Evolutionary conservation across 2,888 invertebrate species (phyloP).

Genomic region (Drosophila subsilvestris): DNA sequence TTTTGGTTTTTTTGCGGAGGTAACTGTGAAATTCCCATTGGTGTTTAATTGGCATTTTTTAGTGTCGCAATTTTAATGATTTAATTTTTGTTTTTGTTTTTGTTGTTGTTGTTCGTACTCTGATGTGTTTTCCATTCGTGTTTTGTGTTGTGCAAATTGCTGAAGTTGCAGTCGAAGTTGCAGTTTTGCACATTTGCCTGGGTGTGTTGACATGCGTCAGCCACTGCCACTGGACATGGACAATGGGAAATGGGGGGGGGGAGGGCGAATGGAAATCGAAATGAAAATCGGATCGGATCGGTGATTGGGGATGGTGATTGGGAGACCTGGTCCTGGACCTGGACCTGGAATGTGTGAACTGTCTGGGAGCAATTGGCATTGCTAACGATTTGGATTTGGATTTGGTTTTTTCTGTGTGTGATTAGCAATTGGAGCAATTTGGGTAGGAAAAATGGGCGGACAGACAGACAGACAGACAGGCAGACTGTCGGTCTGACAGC

Average conservation of each 20-base stretch:
- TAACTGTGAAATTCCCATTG: slow-evolving; percentile 52
- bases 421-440: slow-evolving; percentile 52
- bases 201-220: slow-evolving; percentile 58
- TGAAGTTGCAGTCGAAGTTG: slow-evolving; percentile 20
- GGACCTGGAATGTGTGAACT: slow-evolving; percentile 26
- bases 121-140: background rate
- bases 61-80: slow-evolving; percentile 65
- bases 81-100: slow-evolving; percentile 37
- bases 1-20: slow-evolving; percentile 27
- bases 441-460: slow-evolving; percentile 4
- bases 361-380: slow-evolving; percentile 38
- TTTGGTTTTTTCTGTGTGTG: slow-evolving; percentile 33
- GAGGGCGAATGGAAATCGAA: slow-evolving; percentile 29
- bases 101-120: background rate
- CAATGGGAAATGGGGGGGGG: slow-evolving; percentile 37
- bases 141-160: slow-evolving; percentile 44
- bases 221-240: slow-evolving; percentile 50
- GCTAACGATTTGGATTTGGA: slow-evolving; percentile 45
- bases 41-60: slow-evolving; percentile 65
- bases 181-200: slow-evolving; percentile 26
- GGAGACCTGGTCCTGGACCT: background rate
- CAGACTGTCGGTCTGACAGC: background rate
- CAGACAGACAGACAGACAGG: background rate
- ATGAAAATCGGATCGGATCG: slow-evolving; percentile 35
- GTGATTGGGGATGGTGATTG: slow-evolving; percentile 6